Conservation (phyloP, 1,140 invertebrate species). For the Lepeophtheirus salmonis region DNA sequence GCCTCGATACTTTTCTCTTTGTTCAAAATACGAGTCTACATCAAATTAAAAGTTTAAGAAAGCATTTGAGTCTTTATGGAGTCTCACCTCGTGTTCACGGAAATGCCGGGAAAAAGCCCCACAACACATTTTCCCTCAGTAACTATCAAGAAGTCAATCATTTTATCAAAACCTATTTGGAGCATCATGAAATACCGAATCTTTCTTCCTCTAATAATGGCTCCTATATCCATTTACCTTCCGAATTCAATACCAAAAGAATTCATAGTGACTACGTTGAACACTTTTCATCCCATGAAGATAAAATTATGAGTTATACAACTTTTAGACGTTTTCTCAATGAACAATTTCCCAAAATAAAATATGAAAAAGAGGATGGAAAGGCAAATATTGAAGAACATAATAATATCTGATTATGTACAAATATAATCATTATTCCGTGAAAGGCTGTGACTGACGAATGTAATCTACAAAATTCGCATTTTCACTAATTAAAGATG, state of each 20-base stretch:
- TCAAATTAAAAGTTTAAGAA: constrained; percentile 51
- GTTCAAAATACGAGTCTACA: constrained; percentile 59
- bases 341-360: neutral
- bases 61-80: constrained; percentile 53
- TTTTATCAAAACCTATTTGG: constrained; percentile 47
- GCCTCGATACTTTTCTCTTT: constrained; percentile 54
- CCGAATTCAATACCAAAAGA: neutral
- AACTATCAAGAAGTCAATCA: constrained; percentile 53
- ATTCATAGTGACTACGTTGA: neutral
- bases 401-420: too few relatives aligned
- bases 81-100: constrained; percentile 53
- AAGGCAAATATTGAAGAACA: too few relatives aligned
- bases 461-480: too few relatives aligned
- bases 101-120: constrained; percentile 56
- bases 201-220: too few relatives aligned
- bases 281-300: neutral
- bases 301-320: neutral
- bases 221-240: neutral
- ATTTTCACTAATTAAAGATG: too few relatives aligned
- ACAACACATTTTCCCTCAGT: constrained; percentile 54
- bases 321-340: neutral
- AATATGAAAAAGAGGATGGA: neutral
- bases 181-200: neutral
- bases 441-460: too few relatives aligned
- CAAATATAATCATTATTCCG: too few relatives aligned